These are phyloP conservation scores for Fundulus diaphanus DNA, from an alignment of 2,797 vertebrate species.

Conservation along the genomic window DNA sequence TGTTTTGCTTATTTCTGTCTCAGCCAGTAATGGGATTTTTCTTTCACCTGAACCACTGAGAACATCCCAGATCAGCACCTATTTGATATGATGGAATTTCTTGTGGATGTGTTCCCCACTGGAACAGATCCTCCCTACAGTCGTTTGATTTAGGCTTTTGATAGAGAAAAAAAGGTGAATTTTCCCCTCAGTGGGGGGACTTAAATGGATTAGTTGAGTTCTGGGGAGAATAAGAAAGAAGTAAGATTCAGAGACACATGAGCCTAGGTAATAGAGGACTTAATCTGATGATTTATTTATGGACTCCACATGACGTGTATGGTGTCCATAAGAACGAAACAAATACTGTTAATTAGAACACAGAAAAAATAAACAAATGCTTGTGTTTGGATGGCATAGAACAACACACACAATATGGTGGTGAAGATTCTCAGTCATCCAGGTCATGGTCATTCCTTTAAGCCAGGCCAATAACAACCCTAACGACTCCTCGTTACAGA, in stretches of 20 bases:
- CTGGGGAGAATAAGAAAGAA: slow-evolving; percentile 45
- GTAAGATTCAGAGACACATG: slow-evolving; percentile 28
- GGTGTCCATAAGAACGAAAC: neutral
- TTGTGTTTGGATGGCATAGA: slow-evolving; percentile 4
- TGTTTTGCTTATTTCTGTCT: slow-evolving; percentile 70
- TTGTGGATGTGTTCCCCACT: slow-evolving; percentile 48
- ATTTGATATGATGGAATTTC: slow-evolving; percentile 73
- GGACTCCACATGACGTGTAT: slow-evolving; percentile 20
- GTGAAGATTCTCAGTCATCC: too few relatives aligned
- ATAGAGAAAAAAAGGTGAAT: slow-evolving; percentile 46
- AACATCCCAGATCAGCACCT: slow-evolving; percentile 63
- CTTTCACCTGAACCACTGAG: slow-evolving; percentile 65
- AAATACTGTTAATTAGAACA: slow-evolving; percentile 10
- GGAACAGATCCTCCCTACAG: slow-evolving; percentile 44
- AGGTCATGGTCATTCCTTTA: too few relatives aligned
- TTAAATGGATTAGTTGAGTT: slow-evolving; percentile 64
- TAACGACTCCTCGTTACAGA: too few relatives aligned
- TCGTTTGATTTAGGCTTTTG: slow-evolving; percentile 66
- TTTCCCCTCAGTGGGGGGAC: slow-evolving; percentile 31
- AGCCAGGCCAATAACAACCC: too few relatives aligned
- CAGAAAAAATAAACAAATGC: neutral
- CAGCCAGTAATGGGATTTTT: slow-evolving; percentile 60
- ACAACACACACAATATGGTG: slow-evolving; percentile 44
- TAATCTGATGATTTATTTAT: slow-evolving; percentile 55
- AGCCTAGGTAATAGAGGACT: slow-evolving; percentile 41